Evolutionary conservation across 1,140 invertebrate genomes (phyloP).

Genomic region (Drosophila watanabei): DNA sequence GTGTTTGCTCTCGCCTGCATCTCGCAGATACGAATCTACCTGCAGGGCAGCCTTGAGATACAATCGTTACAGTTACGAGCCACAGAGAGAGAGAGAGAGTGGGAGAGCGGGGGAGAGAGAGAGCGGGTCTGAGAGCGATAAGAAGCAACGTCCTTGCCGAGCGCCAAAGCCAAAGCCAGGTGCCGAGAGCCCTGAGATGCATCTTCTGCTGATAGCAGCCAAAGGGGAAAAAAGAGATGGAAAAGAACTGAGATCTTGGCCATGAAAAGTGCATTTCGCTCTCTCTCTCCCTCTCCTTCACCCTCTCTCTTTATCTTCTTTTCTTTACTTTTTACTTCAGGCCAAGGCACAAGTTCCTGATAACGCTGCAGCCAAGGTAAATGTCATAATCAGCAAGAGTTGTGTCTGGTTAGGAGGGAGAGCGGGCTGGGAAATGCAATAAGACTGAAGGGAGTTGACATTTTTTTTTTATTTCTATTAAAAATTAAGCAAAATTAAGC

Average conservation of each 20-base stretch:
- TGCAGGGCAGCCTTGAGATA: slow-evolving; percentile 73
- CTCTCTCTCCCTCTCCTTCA: not conserved
- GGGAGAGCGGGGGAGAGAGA: slow-evolving; percentile 4
- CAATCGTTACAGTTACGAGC: slow-evolving; percentile 64
- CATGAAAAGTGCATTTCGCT: slow-evolving; percentile 35
- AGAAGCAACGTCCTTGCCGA: slow-evolving; percentile 38
- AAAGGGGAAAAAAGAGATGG: not conserved
- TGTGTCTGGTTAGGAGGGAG: not conserved
- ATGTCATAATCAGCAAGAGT: not conserved
- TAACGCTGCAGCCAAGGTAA: slow-evolving; percentile 32
- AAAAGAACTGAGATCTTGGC: slow-evolving; percentile 22
- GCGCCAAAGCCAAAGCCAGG: slow-evolving; percentile 44
- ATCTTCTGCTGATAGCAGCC: slow-evolving; percentile 30
- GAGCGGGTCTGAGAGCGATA: slow-evolving; percentile 17
- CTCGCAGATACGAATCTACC: slow-evolving; percentile 43
- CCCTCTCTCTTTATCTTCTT: not conserved
- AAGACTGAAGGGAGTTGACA: not conserved
- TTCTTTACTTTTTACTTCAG: not conserved
- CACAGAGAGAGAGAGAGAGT: not conserved
- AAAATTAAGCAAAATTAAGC: not conserved
- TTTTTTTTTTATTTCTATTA: not conserved
- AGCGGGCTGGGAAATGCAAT: not conserved
- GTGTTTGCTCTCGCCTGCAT: slow-evolving; percentile 7
- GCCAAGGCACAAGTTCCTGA: slow-evolving; percentile 21
- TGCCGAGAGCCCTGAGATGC: not conserved